phyloP scores from a whole-genome alignment of 2,113 vertebrate genomes.

The Syngnathus scovelli region DNA sequence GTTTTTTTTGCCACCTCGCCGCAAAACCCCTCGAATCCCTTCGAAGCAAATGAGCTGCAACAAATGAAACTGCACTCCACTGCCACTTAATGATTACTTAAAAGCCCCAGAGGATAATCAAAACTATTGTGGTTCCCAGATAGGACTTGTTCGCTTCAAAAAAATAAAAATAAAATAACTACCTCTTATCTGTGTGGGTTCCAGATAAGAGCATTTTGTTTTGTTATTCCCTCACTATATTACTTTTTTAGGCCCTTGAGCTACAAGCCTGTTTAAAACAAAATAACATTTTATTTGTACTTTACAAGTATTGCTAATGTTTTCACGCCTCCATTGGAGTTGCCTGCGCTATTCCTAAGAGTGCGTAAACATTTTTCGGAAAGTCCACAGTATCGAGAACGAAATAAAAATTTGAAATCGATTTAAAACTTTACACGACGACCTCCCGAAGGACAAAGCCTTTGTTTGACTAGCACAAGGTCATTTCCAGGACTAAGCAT shows the following conservation, averaged over 20 bases:
- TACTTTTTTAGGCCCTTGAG: background rate
- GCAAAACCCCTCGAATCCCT: background rate
- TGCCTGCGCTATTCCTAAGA: background rate
- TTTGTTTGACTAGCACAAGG: background rate
- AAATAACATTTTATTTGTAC: background rate
- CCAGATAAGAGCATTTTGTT: background rate
- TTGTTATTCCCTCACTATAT: background rate
- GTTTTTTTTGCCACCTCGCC: background rate
- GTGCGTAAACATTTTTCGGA: background rate
- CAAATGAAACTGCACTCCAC: constrained; percentile 7
- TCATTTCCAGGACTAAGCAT: background rate
- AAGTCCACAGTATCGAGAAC: background rate
- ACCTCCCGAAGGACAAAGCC: background rate
- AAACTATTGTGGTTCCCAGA: constrained; percentile 5
- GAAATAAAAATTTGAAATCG: background rate
- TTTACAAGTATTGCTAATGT: background rate
- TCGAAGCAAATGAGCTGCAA: constrained; percentile 5
- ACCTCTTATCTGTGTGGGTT: background rate
- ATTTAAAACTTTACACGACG: background rate
- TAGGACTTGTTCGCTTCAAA: constrained; percentile 10
- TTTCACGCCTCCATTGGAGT: background rate
- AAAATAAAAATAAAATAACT: background rate
- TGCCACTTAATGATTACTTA: constrained; percentile 10
- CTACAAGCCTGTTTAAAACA: background rate
- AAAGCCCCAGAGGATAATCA: constrained; percentile 7